Percentiles rank a stretch among this genome's conserved stretches.
These are phyloP conservation scores for Agonum fuliginosum DNA, from an alignment of 2,888 invertebrate genomes.

Conservation along the genomic window DNA sequence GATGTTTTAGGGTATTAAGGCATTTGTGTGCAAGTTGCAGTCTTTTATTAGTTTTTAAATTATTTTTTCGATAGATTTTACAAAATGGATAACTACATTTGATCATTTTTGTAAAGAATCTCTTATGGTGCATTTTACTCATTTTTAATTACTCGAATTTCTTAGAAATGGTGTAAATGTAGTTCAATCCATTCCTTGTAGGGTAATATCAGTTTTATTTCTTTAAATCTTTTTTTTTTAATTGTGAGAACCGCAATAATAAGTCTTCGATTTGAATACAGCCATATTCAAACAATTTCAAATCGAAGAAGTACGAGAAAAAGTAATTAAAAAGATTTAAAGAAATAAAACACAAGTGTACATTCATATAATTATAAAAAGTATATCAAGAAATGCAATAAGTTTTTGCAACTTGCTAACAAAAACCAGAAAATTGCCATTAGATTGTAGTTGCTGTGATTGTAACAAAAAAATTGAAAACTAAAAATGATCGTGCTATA, in stretches of 20 bases:
- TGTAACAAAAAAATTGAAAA: slow-evolving; percentile 55
- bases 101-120: slow-evolving; percentile 16
- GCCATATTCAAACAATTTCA: slow-evolving; percentile 15
- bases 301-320: background rate
- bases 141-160: slow-evolving; percentile 25
- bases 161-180: slow-evolving; percentile 15
- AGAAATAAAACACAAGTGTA: background rate
- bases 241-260: no score
- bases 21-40: slow-evolving; percentile 52
- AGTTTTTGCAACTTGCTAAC: slow-evolving; percentile 46
- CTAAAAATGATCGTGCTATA: slow-evolving; percentile 58
- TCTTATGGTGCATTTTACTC: slow-evolving; percentile 28
- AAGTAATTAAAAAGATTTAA: slow-evolving; percentile 13
- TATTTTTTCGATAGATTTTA: background rate
- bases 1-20: slow-evolving; percentile 52
- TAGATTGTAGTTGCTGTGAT: slow-evolving; percentile 58
- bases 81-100: slow-evolving; percentile 40
- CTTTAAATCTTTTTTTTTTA: background rate
- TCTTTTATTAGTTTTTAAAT: slow-evolving; percentile 15
- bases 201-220: background rate
- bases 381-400: slow-evolving; percentile 47
- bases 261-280: slow-evolving; percentile 26
- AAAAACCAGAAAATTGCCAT: slow-evolving; percentile 52
- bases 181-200: slow-evolving; percentile 21
- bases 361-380: slow-evolving; percentile 25